phyloP scores from a whole-genome alignment of 2,888 invertebrate genomes.

The Gastrophysa polygoni region DNA sequence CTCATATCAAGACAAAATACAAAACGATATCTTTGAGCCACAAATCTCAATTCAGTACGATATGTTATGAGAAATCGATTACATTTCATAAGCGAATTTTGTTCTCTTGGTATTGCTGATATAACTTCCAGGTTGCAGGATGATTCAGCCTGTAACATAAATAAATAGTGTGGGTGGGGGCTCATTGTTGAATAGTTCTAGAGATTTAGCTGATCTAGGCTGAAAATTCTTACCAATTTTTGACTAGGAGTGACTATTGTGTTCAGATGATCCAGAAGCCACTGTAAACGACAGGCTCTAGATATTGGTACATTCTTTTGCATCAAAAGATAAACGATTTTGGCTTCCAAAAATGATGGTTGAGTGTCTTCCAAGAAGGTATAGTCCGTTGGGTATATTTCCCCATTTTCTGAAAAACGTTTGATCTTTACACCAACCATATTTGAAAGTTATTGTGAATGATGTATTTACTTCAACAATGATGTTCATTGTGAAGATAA shows the following conservation, averaged over 20 bases:
- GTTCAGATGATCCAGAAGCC: conserved; percentile 74
- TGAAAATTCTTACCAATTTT: conserved; percentile 47
- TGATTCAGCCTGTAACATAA: conserved; percentile 56
- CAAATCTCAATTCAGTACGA: conserved; percentile 68
- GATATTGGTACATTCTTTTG: conserved; percentile 74
- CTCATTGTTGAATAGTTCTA: too few species aligned
- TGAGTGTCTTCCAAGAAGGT: conserved; percentile 43
- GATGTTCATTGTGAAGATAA: neutral
- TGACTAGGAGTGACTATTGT: conserved; percentile 61
- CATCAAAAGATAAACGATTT: conserved; percentile 70
- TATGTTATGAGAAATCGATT: conserved; percentile 63
- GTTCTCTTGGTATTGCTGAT: conserved; percentile 66
- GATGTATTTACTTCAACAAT: neutral
- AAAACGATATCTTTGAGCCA: conserved; percentile 72
- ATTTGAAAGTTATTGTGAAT: neutral
- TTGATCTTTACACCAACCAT: conserved; percentile 1
- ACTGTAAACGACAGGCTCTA: conserved; percentile 73
- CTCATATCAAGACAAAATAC: conserved; percentile 80
- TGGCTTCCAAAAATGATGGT: conserved; percentile 62
- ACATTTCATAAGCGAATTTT: conserved; percentile 53
- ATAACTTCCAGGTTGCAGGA: conserved; percentile 67
- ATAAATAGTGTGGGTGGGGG: too few species aligned
- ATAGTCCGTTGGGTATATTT: conserved; percentile 42
- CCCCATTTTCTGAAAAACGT: conserved; percentile 43
- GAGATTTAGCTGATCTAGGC: too few species aligned